Evolutionary conservation across 2,113 vertebrate genomes (phyloP).

Genomic region (Gopherus flavomarginatus): DNA sequence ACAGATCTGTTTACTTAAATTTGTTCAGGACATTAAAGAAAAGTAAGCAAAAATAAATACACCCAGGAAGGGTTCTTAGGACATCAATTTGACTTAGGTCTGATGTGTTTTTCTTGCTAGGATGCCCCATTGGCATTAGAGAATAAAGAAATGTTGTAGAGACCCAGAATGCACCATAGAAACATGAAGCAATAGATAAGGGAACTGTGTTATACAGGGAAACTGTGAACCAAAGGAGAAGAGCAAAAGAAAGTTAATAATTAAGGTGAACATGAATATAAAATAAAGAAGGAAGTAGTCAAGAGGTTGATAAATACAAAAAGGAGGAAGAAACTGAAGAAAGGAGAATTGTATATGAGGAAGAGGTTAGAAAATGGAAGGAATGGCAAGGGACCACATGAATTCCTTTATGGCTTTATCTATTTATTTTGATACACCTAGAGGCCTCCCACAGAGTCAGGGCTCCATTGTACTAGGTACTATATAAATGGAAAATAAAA

Average conservation of each 20-base stretch:
- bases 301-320: background rate
- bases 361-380: background rate
- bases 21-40: background rate
- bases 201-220: background rate
- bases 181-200: conserved; percentile 27
- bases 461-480: background rate
- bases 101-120: conserved; percentile 19
- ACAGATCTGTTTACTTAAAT: background rate
- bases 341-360: background rate
- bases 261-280: background rate
- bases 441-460: background rate
- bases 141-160: conserved; percentile 54
- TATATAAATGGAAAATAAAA: background rate
- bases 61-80: conserved; percentile 42
- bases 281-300: background rate
- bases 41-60: conserved; percentile 10
- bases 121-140: conserved; percentile 38
- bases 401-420: background rate
- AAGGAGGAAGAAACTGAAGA: background rate
- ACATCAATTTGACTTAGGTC: conserved; percentile 45
- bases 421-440: accelerated
- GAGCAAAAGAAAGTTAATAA: background rate
- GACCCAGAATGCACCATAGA: background rate
- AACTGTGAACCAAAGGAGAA: background rate
- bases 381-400: background rate